Evolutionary conservation across 1,140 invertebrate species (phyloP), one percentile per base, ranked within the genome.

Genomic region (Sweltsa coloradensis): DNA sequence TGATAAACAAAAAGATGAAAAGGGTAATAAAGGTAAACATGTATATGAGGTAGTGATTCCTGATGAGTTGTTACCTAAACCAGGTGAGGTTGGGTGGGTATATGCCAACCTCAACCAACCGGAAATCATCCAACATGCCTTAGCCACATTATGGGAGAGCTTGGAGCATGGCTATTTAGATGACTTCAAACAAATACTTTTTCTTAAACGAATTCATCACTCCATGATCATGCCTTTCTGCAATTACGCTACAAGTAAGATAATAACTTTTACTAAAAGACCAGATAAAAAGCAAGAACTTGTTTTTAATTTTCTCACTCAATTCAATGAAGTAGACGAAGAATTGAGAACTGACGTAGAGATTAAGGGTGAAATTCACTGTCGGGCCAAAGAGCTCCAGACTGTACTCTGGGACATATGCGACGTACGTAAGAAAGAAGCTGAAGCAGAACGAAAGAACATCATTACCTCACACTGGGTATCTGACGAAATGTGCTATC

Each of bases 121-220:
- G 11, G 54, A 62, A 43, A 24, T 51, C 5, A 53, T 72, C 24
- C 52, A 65, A 11, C 47, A 65, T 16, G 57, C 61, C 6, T 51
- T 78, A 34, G 68, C 70, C 0, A 68, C 58, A 3, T 57, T 73
- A 23, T 78, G 75, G 74, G 66, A 73, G 53, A 66, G 62, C 50
- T 51, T 70, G 13, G 76, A 78, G 59, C 64, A 63, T 41, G 55
- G 58, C 2, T 79, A 76, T 52, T 54, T 75, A 3, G 53, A 65
- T 18, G 67, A 70, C 40, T 55, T 77, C 36, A 65, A 71, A 41
- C 62, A 76, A 49, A 53, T 72, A 22, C 67, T 78, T 41, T 70
- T 70, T 42, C 53, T 68, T 4, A 72, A 69, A 48, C 62, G 75
- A 19, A 52, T 70, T 11, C 65, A 71, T 53, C 60, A 69, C 50